Evolutionary conservation across 2,888 invertebrate genomes (phyloP).

Genomic region (Eilema depressum): DNA sequence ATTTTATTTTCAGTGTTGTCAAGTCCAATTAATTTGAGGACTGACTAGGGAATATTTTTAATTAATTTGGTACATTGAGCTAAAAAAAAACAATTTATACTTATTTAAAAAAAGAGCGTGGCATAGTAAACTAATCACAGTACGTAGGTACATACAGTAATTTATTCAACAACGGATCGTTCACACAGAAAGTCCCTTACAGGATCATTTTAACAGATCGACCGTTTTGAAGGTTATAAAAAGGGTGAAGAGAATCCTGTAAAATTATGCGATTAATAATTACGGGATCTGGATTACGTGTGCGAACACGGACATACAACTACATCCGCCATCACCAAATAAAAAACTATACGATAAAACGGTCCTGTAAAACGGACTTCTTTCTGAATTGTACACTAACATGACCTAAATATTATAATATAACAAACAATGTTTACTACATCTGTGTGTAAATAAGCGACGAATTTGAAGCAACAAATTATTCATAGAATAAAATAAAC

Average conservation of each 20-base stretch:
- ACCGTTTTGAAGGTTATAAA: not conserved
- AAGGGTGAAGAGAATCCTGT: not conserved
- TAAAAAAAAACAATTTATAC: not conserved
- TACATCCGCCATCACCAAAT: not conserved
- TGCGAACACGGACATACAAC: not conserved
- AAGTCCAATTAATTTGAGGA: not conserved
- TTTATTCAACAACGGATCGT: not conserved
- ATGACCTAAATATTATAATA: not conserved
- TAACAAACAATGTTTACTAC: conserved; percentile 4
- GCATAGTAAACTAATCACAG: not conserved
- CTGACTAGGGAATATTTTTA: conserved; percentile 1
- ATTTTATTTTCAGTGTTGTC: conserved; percentile 4
- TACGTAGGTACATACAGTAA: not conserved
- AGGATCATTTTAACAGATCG: not conserved
- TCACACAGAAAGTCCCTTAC: not conserved
- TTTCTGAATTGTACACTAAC: not conserved
- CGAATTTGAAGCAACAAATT: conserved; percentile 20
- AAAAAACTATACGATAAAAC: not conserved
- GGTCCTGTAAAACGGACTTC: not conserved
- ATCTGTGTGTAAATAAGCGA: conserved; percentile 6
- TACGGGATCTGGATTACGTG: not conserved
- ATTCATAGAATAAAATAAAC: conserved; percentile 24
- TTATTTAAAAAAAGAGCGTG: not conserved
- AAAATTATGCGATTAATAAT: not conserved
- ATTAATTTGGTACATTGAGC: not conserved